These are phyloP conservation scores for Perca flavescens DNA, from an alignment of 2,113 vertebrate genomes.

Conservation along the genomic window DNA sequence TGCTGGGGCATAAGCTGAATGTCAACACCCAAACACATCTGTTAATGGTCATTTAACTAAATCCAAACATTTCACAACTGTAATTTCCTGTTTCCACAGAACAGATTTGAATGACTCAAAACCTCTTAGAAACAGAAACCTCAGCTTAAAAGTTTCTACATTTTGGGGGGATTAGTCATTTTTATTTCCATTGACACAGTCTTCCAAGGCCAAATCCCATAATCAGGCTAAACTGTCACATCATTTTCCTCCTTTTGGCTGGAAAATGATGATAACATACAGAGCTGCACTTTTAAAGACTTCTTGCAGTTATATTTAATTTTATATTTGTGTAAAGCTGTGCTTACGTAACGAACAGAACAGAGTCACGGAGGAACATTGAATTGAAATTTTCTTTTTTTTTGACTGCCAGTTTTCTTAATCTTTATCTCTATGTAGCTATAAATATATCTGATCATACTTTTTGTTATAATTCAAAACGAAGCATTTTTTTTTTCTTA, in stretches of 20 bases:
- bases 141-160: slow-evolving; percentile 1
- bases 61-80: not conserved
- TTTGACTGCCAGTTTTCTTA: not conserved
- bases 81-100: not conserved
- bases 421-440: not conserved
- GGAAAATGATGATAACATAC: not conserved
- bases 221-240: slow-evolving; percentile 4
- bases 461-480: not conserved
- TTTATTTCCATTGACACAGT: slow-evolving; percentile 14
- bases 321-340: not conserved
- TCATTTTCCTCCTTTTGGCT: too few species aligned
- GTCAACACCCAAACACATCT: not conserved
- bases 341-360: not conserved
- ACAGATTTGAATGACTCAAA: slow-evolving; percentile 13
- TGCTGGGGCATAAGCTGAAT: not conserved
- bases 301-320: not conserved
- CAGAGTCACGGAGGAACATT: not conserved
- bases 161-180: not conserved
- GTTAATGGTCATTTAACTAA: not conserved
- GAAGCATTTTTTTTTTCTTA: not conserved
- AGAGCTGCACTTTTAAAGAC: not conserved
- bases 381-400: too few species aligned
- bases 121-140: slow-evolving; percentile 15
- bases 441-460: not conserved
- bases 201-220: slow-evolving; percentile 8